Percentiles rank a stretch among this genome's conserved stretches.
Conservation (phyloP, 1,140 invertebrate species). For the Drosophila ohnishii region DNA sequence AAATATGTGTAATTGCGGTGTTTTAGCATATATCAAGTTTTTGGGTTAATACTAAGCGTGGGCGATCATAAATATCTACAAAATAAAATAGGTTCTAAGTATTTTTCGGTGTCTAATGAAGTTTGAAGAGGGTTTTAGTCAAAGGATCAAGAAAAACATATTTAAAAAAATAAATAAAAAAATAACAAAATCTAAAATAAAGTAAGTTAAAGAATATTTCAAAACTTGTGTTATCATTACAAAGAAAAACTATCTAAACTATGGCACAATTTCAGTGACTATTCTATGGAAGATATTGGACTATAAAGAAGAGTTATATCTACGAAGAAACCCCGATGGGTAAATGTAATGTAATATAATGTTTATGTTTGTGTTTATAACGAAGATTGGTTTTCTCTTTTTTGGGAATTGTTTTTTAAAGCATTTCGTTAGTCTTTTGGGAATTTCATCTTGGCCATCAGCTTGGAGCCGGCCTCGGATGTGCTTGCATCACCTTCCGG, state of each 20-base stretch:
- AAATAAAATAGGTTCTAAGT: slow-evolving; percentile 36
- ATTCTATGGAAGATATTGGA: slow-evolving; percentile 17
- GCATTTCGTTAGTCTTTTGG: slow-evolving; percentile 76
- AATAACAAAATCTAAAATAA: neutral
- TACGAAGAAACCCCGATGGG: neutral
- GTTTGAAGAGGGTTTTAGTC: neutral
- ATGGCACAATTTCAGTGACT: slow-evolving; percentile 23
- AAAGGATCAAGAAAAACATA: neutral
- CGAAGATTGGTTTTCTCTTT: slow-evolving; percentile 15
- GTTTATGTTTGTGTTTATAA: slow-evolving; percentile 15
- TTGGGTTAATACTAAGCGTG: slow-evolving; percentile 63
- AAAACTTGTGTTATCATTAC: neutral
- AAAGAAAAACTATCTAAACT: neutral
- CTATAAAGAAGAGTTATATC: neutral
- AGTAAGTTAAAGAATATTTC: neutral
- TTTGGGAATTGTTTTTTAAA: slow-evolving; percentile 59
- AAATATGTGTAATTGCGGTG: neutral
- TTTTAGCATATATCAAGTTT: neutral
- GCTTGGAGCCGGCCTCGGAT: slow-evolving; percentile 34
- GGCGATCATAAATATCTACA: slow-evolving; percentile 60
- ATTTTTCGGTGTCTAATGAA: neutral
- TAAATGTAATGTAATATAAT: slow-evolving; percentile 5
- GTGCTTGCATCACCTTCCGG: neutral
- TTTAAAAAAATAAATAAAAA: neutral
- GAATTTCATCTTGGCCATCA: slow-evolving; percentile 75